A percentile compares a stretch with the other conserved stretches of the same genome.
These are phyloP conservation scores for Cactoblastis cactorum DNA, from an alignment of 2,888 invertebrate genomes.

Conservation along the genomic window DNA sequence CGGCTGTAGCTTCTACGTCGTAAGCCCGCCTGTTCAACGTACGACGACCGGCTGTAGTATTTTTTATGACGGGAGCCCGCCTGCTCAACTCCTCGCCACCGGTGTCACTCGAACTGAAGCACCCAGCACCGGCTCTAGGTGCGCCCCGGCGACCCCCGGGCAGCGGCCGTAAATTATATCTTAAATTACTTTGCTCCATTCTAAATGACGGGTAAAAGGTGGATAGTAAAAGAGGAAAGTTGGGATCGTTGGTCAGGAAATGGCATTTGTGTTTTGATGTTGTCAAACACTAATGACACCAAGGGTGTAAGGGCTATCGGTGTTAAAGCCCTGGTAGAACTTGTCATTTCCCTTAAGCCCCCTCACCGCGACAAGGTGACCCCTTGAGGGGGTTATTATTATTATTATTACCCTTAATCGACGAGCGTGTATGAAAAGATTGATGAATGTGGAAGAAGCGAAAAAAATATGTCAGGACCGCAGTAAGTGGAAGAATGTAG, in stretches of 20 bases:
- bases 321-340: no score
- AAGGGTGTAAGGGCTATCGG: no score
- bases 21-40: constrained; percentile 9
- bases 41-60: constrained; percentile 18
- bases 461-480: no score
- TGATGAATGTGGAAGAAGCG: no score
- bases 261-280: constrained; percentile 17
- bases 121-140: neutral
- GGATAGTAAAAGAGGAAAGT: neutral
- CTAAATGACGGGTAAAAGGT: neutral
- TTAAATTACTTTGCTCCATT: neutral
- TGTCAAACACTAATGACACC: no score
- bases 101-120: neutral
- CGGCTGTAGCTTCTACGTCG: constrained; percentile 10
- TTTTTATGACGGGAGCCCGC: constrained; percentile 20
- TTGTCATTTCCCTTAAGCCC: no score
- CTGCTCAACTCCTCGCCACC: constrained; percentile 19
- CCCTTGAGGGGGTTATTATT: no score
- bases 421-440: no score
- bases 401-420: no score
- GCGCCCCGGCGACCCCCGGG: constrained; percentile 1
- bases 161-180: neutral
- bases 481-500: no score
- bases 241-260: neutral
- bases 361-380: no score